Base-by-base conservation (phyloP, 2,113 vertebrate genomes). In the Scopus umbretta region DNA sequence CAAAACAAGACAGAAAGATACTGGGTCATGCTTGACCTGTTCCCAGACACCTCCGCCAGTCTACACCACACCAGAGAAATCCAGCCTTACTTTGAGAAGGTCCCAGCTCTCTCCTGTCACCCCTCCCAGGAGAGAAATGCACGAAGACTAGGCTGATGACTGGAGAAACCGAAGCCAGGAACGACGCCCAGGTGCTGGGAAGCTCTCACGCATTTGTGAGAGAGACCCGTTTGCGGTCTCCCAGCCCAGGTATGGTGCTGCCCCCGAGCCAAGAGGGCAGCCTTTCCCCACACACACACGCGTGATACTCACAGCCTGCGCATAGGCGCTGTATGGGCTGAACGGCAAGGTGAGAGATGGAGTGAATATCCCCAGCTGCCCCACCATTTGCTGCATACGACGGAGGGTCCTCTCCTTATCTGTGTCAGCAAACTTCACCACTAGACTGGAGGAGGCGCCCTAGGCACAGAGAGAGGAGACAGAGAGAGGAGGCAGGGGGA, bases 301-400 rank as follows among this genome's bases (percentile, higher is more conserved):
- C 22, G 12, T 10, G 91, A 91, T 96, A 99, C 99, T 99, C 98
- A 99, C 99, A 96, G 99, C 99, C 98, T 99, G 99, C 96, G 99
- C 99, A 92, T 99, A 99, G 95, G 99, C 99, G 97, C 99, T 99
- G 98, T 99, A 99, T 92, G 99, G 99, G 98, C 99, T 99, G 98
- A 99, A 99, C 96, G 99, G 99, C 97, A 99, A 98, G 87, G 99
- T 98, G 87, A 99, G 99, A 94, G 99, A 99, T 1, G 99, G 99
- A 85, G 99, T 99, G 98, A 99, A 98, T 98, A 99, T 99, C 93
- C 99, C 99, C 97, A 99, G 99, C 98, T 99, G 99, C 90, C 99
- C 99, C 93, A 99, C 99, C 99, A 99, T 99, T 98, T 99, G 99
- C 97, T 99, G 99, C 99, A 99, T 99, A 80, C 99, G 99, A 63